Evolutionary conservation across 1,140 invertebrate species (phyloP).

Genomic region (Atta texana): DNA sequence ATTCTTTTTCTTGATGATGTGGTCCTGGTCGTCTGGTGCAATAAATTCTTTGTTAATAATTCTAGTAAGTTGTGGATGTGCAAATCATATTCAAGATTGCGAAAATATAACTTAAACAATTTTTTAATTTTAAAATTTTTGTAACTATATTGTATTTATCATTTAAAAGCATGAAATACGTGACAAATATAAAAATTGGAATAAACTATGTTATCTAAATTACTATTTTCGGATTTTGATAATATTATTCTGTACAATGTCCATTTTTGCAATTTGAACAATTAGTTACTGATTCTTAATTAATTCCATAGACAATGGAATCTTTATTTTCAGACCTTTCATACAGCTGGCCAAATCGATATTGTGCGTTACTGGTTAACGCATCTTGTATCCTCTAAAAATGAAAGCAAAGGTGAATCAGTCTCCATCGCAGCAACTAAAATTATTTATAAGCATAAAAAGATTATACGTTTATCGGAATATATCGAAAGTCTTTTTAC

Average conservation of each 20-base stretch:
- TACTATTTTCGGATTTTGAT: neutral
- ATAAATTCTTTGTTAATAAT: conserved; percentile 16
- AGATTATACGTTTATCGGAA: conserved; percentile 21
- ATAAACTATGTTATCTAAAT: neutral
- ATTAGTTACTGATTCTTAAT: neutral
- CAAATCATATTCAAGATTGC: neutral
- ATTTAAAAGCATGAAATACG: neutral
- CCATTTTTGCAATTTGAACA: too few relatives aligned
- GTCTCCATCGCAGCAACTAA: neutral
- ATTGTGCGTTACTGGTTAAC: conserved; percentile 19
- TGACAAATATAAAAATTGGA: neutral
- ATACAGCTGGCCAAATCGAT: conserved; percentile 30
- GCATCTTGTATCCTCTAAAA: neutral
- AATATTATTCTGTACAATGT: neutral
- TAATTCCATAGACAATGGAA: neutral
- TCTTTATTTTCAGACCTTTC: conserved; percentile 28
- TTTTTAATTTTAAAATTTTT: neutral
- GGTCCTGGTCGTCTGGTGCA: neutral
- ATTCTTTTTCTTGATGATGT: neutral
- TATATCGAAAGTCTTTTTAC: conserved; percentile 13
- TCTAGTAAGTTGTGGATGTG: conserved; percentile 8
- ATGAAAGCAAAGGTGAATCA: neutral
- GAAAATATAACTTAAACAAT: neutral
- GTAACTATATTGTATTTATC: neutral
- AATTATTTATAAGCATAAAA: conserved; percentile 42